Evolutionary conservation across 2,797 vertebrate species (phyloP).

Genomic region (Oryzias sinensis): DNA sequence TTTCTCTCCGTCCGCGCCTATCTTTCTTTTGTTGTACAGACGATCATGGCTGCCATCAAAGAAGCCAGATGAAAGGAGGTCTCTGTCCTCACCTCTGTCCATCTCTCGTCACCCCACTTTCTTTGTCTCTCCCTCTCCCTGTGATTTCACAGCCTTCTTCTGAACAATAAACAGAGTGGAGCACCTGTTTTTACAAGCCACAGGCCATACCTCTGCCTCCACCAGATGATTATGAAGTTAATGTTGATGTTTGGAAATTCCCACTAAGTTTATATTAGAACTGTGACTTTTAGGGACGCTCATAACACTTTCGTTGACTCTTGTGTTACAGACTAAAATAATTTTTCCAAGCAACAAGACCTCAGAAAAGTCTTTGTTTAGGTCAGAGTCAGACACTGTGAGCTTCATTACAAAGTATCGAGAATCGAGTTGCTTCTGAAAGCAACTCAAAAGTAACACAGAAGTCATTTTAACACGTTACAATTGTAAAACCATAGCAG

Average conservation of each 20-base stretch:
- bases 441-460: too few species aligned
- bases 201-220: slow-evolving; percentile 3
- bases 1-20: slow-evolving; percentile 52
- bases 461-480: too few species aligned
- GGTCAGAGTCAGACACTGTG: too few species aligned
- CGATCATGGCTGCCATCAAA: slow-evolving; percentile 71
- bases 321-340: too few species aligned
- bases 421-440: too few species aligned
- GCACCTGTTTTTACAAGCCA: slow-evolving; percentile 63
- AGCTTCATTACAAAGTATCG: too few species aligned
- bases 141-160: slow-evolving; percentile 58
- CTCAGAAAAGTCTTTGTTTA: too few species aligned
- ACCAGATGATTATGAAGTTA: slow-evolving; percentile 13
- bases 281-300: too few species aligned
- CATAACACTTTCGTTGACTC: too few species aligned
- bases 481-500: too few species aligned
- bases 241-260: slow-evolving; percentile 1
- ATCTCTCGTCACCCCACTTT: slow-evolving; percentile 59
- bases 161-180: slow-evolving; percentile 68
- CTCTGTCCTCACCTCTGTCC: slow-evolving; percentile 74
- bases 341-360: too few species aligned
- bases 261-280: background rate
- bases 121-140: slow-evolving; percentile 49
- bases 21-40: slow-evolving; percentile 69
- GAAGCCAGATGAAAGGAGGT: slow-evolving; percentile 74